Percentiles rank a stretch among this genome's conserved stretches.
phyloP scores from a whole-genome alignment of 2,797 vertebrate species.

The Chaenodraco wilsoni region DNA sequence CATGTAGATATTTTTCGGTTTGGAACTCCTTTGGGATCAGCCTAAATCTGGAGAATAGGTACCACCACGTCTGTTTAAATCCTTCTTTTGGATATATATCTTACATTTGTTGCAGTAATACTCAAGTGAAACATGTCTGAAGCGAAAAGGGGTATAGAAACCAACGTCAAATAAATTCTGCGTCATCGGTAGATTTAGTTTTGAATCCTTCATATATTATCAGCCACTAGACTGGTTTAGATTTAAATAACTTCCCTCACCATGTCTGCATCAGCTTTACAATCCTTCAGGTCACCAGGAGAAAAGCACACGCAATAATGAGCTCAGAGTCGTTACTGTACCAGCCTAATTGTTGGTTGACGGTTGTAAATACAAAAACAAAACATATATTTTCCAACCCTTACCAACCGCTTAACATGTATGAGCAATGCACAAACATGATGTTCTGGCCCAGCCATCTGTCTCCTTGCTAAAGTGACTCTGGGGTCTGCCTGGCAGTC shows the following conservation, averaged over 20 bases:
- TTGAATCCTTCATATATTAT: constrained; percentile 10
- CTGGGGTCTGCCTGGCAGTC: constrained; percentile 34
- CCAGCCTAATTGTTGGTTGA: constrained; percentile 5
- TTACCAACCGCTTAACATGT: constrained; percentile 43
- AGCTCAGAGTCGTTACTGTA: background rate
- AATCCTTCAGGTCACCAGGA: background rate
- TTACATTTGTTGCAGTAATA: too few species aligned
- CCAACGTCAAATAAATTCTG: too few species aligned
- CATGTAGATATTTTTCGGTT: too few species aligned
- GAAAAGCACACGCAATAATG: constrained; percentile 18
- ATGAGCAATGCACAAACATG: constrained; percentile 34
- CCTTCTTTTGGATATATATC: too few species aligned
- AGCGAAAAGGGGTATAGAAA: too few species aligned
- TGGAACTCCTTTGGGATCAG: too few species aligned
- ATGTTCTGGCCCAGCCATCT: constrained; percentile 57
- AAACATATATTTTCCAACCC: constrained; percentile 33
- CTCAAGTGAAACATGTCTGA: too few species aligned
- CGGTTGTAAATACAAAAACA: constrained; percentile 30
- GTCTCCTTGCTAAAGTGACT: constrained; percentile 56
- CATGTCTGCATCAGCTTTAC: constrained; percentile 12
- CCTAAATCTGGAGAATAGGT: too few species aligned
- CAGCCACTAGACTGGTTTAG: constrained; percentile 1
- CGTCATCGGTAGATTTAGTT: background rate
- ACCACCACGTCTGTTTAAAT: too few species aligned
- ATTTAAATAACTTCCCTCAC: constrained; percentile 17